phyloP scores from a whole-genome alignment of 2,113 vertebrate genomes.

The Antidorcas marsupialis region DNA sequence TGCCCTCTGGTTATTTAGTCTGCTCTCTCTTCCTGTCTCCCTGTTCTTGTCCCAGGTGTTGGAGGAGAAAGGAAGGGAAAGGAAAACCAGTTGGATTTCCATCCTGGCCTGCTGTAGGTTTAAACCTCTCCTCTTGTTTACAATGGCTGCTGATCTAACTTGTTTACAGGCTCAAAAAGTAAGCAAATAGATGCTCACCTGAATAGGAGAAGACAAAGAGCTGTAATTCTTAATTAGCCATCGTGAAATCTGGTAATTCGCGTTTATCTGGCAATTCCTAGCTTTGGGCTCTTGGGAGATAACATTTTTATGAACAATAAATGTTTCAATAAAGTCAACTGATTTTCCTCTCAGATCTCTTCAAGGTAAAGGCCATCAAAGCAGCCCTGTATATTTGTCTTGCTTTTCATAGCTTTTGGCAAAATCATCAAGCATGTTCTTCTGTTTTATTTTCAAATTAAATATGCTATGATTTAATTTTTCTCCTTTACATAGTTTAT shows the following conservation, averaged over 20 bases:
- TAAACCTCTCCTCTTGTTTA: background rate
- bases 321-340: background rate
- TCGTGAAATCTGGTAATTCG: background rate
- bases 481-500: background rate
- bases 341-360: background rate
- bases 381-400: background rate
- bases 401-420: background rate
- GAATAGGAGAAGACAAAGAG: background rate
- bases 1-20: background rate
- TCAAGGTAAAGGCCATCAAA: background rate
- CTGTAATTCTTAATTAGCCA: background rate
- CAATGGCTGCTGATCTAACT: background rate
- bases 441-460: background rate
- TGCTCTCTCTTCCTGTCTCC: background rate
- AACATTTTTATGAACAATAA: background rate
- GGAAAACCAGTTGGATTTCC: background rate
- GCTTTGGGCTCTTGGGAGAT: background rate
- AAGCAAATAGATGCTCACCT: background rate
- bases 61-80: background rate
- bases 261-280: background rate
- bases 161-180: background rate
- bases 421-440: background rate
- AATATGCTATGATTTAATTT: background rate
- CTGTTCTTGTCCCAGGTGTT: background rate
- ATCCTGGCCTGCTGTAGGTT: background rate